These are phyloP conservation scores for Actenoides hombroni DNA, from an alignment of 2,113 vertebrate genomes.

Conservation along the genomic window DNA sequence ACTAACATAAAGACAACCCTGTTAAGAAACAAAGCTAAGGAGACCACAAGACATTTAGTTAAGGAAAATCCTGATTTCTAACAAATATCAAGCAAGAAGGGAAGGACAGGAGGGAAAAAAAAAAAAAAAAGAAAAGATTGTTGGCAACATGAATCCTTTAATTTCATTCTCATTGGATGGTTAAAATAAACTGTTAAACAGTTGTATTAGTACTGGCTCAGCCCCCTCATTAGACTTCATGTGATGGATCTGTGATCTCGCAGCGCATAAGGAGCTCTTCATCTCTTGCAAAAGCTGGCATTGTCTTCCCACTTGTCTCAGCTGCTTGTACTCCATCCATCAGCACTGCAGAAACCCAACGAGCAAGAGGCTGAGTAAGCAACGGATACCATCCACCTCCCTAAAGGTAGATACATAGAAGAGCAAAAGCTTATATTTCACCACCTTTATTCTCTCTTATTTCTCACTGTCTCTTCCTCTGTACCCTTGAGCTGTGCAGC, in stretches of 20 bases:
- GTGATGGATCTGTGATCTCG: conserved; percentile 53
- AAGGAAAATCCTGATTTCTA: conserved; percentile 71
- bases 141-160: conserved; percentile 45
- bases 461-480: not conserved
- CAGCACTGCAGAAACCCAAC: not conserved
- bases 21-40: conserved; percentile 70
- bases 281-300: not conserved
- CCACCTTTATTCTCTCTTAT: not conserved
- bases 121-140: not conserved
- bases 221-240: conserved; percentile 40
- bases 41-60: conserved; percentile 55
- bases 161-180: conserved; percentile 32
- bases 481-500: not conserved
- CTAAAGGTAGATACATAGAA: not conserved
- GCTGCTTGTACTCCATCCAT: accelerated
- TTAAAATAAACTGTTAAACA: conserved; percentile 67
- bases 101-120: not conserved
- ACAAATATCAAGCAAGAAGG: conserved; percentile 51
- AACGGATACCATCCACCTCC: not conserved
- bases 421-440: accelerated
- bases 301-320: not conserved
- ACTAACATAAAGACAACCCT: conserved; percentile 71
- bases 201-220: conserved; percentile 62
- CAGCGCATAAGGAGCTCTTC: not conserved
- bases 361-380: not conserved